Evolutionary conservation across 2,888 invertebrate genomes (phyloP).

Genomic region (Carterocephalus palaemon): DNA sequence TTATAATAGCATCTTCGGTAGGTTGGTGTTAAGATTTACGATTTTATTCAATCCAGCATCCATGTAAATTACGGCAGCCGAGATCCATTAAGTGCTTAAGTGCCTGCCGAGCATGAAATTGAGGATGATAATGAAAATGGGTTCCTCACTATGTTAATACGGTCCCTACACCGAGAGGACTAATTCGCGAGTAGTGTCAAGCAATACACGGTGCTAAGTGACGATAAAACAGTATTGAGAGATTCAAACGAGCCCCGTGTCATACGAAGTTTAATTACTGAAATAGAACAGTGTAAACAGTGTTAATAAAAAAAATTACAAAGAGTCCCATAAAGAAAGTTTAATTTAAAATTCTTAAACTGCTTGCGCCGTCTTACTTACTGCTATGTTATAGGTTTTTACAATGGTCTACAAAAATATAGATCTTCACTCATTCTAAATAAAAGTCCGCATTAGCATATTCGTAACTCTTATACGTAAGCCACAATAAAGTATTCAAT

Average conservation of each 20-base stretch:
- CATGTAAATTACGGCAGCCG: conserved; percentile 73
- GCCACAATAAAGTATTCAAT: no score
- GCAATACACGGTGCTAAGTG: conserved; percentile 44
- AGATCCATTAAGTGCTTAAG: conserved; percentile 78
- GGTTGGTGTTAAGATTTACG: conserved; percentile 72
- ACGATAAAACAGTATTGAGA: conserved; percentile 16
- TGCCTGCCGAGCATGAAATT: conserved; percentile 76
- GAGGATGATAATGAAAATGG: conserved; percentile 76
- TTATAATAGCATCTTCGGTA: conserved; percentile 63
- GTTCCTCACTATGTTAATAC: conserved; percentile 74
- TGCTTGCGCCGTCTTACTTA: no score
- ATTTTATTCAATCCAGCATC: conserved; percentile 75
- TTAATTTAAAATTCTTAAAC: no score
- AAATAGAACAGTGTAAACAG: conserved; percentile 14
- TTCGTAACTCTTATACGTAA: no score
- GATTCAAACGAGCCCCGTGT: conserved; percentile 15
- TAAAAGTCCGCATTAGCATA: no score
- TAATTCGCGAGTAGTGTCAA: conserved; percentile 58
- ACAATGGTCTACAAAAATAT: no score
- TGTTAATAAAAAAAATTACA: no score
- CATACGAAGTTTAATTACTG: conserved; percentile 8
- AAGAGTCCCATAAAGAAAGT: no score
- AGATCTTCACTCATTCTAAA: no score
- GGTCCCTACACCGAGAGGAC: conserved; percentile 51
- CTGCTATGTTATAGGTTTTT: no score